Base-by-base conservation (phyloP, 2,888 invertebrate species). In the Autographa gamma region DNA sequence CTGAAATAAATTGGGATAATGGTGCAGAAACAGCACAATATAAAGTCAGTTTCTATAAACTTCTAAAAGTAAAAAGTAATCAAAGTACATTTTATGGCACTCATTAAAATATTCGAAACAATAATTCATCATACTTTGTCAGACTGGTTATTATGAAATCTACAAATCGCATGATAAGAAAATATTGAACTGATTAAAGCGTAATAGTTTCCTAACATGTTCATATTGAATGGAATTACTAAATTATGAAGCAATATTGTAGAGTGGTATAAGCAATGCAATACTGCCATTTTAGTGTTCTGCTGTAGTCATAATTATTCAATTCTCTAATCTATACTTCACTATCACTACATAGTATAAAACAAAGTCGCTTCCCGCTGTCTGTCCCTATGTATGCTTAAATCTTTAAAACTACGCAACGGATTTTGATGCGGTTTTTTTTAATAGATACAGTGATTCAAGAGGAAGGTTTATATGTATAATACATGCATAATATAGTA, bases 101-200 rank as follows among this genome's bases (percentile, higher is more conserved):
- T 18, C 13, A 63, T 34, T 34, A 18, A 52, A 52, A 18, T 18
- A 14, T 54, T 63, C 32, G 8, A 13, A 56, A 54, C 54, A 65
- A 43, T 65, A 61, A 69, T 61, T 52, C 32, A 75, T 61, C 32
- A 64, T 67, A 48, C 41, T 63, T 69, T 59, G 58, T 56, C 60
- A 69, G 58, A 16, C 65, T 68, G 67, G 54, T 31, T 60, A 43
- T 62, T 76, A 63, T 19, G 25, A 76, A 76, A 80, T 76, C 71
- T 67, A 63, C 54, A 64, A 66, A 76, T 80, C 18, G 11, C 65
- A 32, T 80, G 77, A 76, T 77, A 77, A 71, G 77, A 66, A 68
- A 31, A 71, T 56, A 80, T 71, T 68, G 63, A 80, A 76, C 72
- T 77, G 77, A 77, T 77, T 80, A 80, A 58, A 48, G 54, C 58